Base-by-base conservation (phyloP, 2,888 invertebrate genomes). In the Amaurobius ferox region DNA sequence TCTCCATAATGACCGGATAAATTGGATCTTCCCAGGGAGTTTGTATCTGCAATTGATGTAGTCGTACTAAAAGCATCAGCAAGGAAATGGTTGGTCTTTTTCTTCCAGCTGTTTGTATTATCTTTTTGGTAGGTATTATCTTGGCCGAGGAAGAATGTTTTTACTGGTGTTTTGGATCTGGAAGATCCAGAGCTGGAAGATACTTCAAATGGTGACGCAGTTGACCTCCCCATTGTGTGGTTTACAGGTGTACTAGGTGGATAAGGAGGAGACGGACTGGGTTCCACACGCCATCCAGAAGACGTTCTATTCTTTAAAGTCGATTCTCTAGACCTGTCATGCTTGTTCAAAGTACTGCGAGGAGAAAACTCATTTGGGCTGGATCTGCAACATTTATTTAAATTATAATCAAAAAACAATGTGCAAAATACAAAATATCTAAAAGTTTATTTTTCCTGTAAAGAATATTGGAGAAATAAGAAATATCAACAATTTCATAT, bases 101-200 rank as follows among this genome's bases (percentile, higher is more conserved):
- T 86, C 79, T 71, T 67, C 26, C 79, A 71, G 74, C 29, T 74
- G 35, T 74, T 79, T 68, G 29, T 68, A 35, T 73, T 67, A 13
- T 79, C 86, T 44, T 68, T 73, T 29, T 79, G 68, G 76, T 86
- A 86, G 3, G 79, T 79, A 66, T 79, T 79, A 64, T 86, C 79
- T 44, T 86, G 79, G 0, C 86, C 86, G 1, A 86, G 55, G 61
- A 66, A 86, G 67, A 79, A 86, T 1, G 86, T 86, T 48, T 86
- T 86, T n/a, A 86, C 79, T 11, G 86, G 86, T 2, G 86, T 86
- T 30, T 86, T 86, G 5, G 86, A 86, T 9, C 79, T 74, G 13
- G 86, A 86, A 0, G 86, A 86, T 0, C 86, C 86, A n/a, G 86
- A 86, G 29, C 86, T 86, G 7, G 86, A 86, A 9, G 86, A 86